Conservation (phyloP, 2,888 invertebrate genomes). For the Serrognathus titanus region DNA sequence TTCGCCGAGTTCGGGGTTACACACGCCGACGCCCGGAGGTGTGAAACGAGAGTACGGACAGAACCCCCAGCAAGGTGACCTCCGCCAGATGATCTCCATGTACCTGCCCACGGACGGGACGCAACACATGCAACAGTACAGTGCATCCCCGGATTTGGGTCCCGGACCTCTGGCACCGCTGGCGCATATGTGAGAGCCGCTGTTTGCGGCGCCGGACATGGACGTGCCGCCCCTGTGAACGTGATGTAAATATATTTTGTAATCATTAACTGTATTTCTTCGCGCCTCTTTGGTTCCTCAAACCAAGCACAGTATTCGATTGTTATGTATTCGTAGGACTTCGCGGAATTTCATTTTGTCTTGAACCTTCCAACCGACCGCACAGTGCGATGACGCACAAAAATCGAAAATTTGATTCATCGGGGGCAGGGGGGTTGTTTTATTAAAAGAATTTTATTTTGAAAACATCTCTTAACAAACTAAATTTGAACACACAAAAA, state of each 20-base stretch:
- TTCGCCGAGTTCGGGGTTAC: conserved; percentile 68
- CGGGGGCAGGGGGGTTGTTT: too few relatives aligned
- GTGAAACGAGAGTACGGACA: conserved; percentile 71
- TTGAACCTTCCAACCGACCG: too few relatives aligned
- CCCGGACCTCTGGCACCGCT: conserved; percentile 58
- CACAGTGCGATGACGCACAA: too few relatives aligned
- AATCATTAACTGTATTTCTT: conserved; percentile 8
- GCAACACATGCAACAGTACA: conserved; percentile 64
- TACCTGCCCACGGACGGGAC: conserved; percentile 68
- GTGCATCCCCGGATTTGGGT: conserved; percentile 62
- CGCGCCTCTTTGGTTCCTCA: conserved; percentile 38
- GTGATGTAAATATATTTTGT: conserved; percentile 31
- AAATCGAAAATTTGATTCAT: too few relatives aligned
- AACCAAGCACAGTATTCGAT: conserved; percentile 41
- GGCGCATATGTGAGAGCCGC: conserved; percentile 64
- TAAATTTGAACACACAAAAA: too few relatives aligned
- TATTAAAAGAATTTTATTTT: too few relatives aligned
- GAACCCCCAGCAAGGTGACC: conserved; percentile 55
- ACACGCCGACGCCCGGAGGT: conserved; percentile 52
- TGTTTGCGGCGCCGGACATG: conserved; percentile 47
- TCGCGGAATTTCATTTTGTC: background rate
- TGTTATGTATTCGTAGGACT: conserved; percentile 24
- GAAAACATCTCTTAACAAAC: too few relatives aligned
- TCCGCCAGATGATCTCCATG: conserved; percentile 73
- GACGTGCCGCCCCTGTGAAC: conserved; percentile 45